Evolutionary conservation across 2,888 invertebrate species (phyloP), one percentile per base, ranked within the genome.

Genomic region (Drosophila heteroneura): DNA sequence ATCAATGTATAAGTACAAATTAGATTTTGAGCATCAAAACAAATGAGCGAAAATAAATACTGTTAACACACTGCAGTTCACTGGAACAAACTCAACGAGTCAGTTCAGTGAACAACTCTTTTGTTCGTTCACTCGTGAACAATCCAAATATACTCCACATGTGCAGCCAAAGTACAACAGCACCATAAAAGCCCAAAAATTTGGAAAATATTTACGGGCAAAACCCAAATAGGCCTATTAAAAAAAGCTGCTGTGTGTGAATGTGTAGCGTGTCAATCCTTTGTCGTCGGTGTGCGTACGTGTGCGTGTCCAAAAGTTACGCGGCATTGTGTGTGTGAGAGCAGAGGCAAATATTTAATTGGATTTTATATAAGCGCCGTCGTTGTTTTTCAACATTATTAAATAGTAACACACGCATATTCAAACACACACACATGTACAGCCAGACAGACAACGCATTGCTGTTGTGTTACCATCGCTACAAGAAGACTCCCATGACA

Each of bases 331-430:
- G 59, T 69, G 65, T 64, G 60, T 37, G 51, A 67, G 68, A 75
- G 66, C 53, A 54, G 32, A 51, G 73, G 63, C 66, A 69, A 73
- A 77, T 75, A 70, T 61, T 60, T 75, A 80, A 76, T 76, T 79
- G 70, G 81, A 74, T 78, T 85, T 85, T 85, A 85, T 86, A 85
- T 85, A 85, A 85, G 88, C 71, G 59, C 80, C 68, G 56, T 75
- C 74, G 70, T 65, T 83, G 75, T 76, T 67, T 76, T 81, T 79
- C 54, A 83, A 83, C 71, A 83, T 79, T 39, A 72, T 57, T 70
- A 35, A 67, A 61, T 62, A 68, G 51, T 65, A 44, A 16, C 35
- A 57, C 37, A 57, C 54, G 47, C 47, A 44, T 63, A 47, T 66
- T 41, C 39, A 57, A 51, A 61, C 49, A 53, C 53, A 39, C 12